Conservation (phyloP, 2,888 invertebrate species). For the Clostera curtula region DNA sequence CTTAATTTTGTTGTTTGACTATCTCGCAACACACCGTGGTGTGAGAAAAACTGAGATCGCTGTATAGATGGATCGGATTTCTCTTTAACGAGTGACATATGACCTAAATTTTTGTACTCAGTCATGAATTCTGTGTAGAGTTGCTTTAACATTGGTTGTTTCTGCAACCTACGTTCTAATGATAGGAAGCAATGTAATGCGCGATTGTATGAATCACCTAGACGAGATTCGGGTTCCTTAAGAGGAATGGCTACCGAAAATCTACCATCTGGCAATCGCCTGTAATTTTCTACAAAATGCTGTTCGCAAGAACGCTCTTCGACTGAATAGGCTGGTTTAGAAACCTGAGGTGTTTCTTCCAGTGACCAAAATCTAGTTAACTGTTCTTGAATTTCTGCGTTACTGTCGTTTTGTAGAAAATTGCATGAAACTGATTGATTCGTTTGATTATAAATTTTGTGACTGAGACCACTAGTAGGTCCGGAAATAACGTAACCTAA, state of each 20-base stretch:
- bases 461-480: neutral
- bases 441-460: neutral
- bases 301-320: neutral
- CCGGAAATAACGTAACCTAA: conserved; percentile 3
- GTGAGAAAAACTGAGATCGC: neutral
- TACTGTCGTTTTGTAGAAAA: neutral
- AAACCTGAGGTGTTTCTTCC: neutral
- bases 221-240: conserved; percentile 2
- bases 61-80: neutral
- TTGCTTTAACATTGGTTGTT: conserved; percentile 3
- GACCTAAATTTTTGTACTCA: conserved; percentile 4
- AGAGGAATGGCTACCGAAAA: conserved; percentile 6
- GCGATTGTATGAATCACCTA: neutral
- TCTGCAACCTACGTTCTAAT: neutral
- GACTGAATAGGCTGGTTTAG: neutral
- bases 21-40: neutral
- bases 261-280: conserved; percentile 3
- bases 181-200: neutral
- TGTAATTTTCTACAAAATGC: conserved; percentile 1
- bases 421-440: neutral
- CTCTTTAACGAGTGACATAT: neutral
- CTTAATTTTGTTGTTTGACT: too few species aligned
- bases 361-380: conserved; percentile 5
- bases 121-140: conserved; percentile 4
- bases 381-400: conserved; percentile 2